Conservation (phyloP, 2,888 invertebrate genomes). For the Drosophila nr. medialis region DNA sequence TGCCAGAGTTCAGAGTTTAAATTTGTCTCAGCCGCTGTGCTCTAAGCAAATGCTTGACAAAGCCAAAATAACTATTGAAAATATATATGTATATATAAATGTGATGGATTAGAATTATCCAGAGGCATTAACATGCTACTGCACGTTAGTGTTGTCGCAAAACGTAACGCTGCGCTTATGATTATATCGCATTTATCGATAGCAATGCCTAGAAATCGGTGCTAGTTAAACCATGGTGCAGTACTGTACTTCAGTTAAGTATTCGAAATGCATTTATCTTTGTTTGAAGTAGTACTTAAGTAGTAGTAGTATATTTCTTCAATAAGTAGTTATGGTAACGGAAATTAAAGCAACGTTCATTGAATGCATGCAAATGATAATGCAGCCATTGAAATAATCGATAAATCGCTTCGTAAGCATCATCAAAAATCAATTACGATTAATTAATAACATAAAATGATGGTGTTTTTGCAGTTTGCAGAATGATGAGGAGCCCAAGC, state of each 20-base stretch:
- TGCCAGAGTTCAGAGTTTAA: conserved; percentile 27
- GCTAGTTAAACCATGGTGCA: conserved; percentile 33
- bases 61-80: conserved; percentile 31
- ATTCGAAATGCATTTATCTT: conserved; percentile 20
- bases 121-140: conserved; percentile 36
- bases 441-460: conserved; percentile 9
- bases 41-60: conserved; percentile 62
- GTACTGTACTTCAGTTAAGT: conserved; percentile 33
- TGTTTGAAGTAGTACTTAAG: conserved; percentile 13
- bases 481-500: conserved; percentile 56
- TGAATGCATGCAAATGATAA: conserved; percentile 68
- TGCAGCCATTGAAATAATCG: conserved; percentile 60
- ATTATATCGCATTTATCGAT: conserved; percentile 22
- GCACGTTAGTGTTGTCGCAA: conserved; percentile 51
- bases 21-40: conserved; percentile 58
- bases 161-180: conserved; percentile 21
- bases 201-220: conserved; percentile 40
- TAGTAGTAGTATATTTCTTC: conserved; percentile 17
- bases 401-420: conserved; percentile 12
- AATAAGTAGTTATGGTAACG: conserved; percentile 15
- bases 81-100: conserved; percentile 24
- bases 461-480: conserved; percentile 34
- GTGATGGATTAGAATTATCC: conserved; percentile 16
- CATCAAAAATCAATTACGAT: conserved; percentile 23
- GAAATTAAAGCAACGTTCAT: conserved; percentile 52